Evolutionary conservation across 2,797 vertebrate genomes (phyloP).

Genomic region (Acanthis flammea): DNA sequence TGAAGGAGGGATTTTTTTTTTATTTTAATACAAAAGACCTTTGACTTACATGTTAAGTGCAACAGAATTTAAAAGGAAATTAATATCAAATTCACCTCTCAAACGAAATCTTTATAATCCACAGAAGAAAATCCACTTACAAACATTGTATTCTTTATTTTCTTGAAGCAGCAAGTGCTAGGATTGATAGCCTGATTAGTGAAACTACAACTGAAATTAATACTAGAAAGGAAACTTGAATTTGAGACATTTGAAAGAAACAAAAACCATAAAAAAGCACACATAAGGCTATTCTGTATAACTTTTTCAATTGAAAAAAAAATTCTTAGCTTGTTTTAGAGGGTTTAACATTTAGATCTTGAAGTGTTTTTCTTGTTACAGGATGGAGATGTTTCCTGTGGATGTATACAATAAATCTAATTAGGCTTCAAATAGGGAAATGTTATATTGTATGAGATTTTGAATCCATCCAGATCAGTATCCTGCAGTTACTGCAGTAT

Average conservation of each 20-base stretch:
- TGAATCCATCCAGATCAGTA: slow-evolving; percentile 19
- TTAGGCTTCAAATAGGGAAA: background rate
- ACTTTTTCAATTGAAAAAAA: background rate
- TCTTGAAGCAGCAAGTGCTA: background rate
- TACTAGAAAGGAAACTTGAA: background rate
- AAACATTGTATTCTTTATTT: background rate
- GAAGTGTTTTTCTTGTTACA: slow-evolving; percentile 28
- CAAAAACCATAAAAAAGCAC: background rate
- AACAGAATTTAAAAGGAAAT: background rate
- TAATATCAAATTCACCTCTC: background rate
- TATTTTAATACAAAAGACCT: background rate
- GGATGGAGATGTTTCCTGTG: slow-evolving; percentile 45
- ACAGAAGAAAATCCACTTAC: background rate
- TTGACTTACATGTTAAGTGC: background rate
- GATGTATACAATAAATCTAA: slow-evolving; percentile 52
- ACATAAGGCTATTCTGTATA: background rate
- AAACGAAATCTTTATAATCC: background rate
- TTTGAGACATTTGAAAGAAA: background rate
- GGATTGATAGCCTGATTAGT: background rate
- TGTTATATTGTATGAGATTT: slow-evolving; percentile 16
- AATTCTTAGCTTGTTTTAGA: background rate
- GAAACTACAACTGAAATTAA: background rate
- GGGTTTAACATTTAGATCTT: background rate
- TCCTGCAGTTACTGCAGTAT: background rate
- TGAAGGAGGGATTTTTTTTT: background rate